These are phyloP conservation scores for Zenarchopterus dispar DNA, from an alignment of 2,797 vertebrate species.

Conservation along the genomic window DNA sequence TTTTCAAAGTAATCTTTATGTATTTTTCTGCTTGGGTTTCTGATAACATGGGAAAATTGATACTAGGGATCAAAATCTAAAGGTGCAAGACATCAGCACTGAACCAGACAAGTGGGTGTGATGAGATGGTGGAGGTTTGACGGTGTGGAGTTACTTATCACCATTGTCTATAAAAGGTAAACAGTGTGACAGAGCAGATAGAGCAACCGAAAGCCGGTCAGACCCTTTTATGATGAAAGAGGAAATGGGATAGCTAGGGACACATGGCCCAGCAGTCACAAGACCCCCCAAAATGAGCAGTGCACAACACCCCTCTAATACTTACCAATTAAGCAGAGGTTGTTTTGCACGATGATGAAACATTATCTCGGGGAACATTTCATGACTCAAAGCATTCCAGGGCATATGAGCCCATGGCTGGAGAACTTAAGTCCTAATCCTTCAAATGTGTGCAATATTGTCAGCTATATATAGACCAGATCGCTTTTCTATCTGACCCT, in stretches of 20 bases:
- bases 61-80: slow-evolving; percentile 30
- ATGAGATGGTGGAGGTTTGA: slow-evolving; percentile 1
- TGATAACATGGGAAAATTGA: slow-evolving; percentile 12
- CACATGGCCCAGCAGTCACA: slow-evolving; percentile 88
- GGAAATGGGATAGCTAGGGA: slow-evolving; percentile 89
- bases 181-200: slow-evolving; percentile 77
- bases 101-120: slow-evolving; percentile 34
- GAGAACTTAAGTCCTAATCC: slow-evolving; percentile 90
- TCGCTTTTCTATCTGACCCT: slow-evolving; percentile 65
- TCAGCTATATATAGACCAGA: slow-evolving; percentile 92
- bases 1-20: slow-evolving; percentile 37
- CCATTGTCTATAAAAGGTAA: slow-evolving; percentile 88
- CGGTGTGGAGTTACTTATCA: slow-evolving; percentile 77
- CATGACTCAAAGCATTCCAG: slow-evolving; percentile 98
- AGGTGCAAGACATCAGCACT: slow-evolving; percentile 34
- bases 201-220: slow-evolving; percentile 80
- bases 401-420: slow-evolving; percentile 89
- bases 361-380: slow-evolving; percentile 98
- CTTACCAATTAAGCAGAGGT: slow-evolving; percentile 91
- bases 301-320: slow-evolving; percentile 82
- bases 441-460: slow-evolving; percentile 94
- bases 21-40: slow-evolving; percentile 7
- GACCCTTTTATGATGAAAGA: slow-evolving; percentile 83
- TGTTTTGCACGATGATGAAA: slow-evolving; percentile 93
- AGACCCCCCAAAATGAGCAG: slow-evolving; percentile 85